Conservation (phyloP, 1,140 invertebrate species). For the Brachionus sp. region DNA sequence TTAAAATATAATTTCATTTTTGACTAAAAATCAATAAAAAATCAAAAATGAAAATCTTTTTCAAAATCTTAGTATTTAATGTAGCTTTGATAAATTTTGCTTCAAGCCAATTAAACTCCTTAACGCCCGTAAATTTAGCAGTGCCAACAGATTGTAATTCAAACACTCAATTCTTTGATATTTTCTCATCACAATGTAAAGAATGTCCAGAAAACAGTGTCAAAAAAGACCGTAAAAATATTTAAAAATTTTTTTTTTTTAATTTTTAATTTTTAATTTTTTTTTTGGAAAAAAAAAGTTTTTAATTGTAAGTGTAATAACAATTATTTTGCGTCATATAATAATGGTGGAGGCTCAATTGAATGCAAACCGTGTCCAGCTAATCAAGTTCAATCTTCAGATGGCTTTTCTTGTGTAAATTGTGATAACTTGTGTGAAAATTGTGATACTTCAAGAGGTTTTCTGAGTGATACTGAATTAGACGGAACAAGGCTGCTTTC, state of each 20-base stretch:
- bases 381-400: background rate
- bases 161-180: background rate
- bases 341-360: conserved; percentile 29
- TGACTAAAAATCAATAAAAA: background rate
- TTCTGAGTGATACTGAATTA: background rate
- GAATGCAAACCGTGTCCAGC: background rate
- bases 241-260: background rate
- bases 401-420: conserved; percentile 17
- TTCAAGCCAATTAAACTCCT: background rate
- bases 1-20: background rate
- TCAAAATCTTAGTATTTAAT: background rate
- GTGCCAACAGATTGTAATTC: background rate
- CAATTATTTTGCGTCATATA: background rate
- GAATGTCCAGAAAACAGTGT: background rate
- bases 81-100: background rate
- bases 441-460: background rate
- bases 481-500: background rate
- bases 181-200: background rate
- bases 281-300: too few relatives aligned
- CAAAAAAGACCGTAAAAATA: background rate
- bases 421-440: background rate
- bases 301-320: conserved; percentile 24
- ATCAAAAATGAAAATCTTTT: background rate
- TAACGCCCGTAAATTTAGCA: background rate
- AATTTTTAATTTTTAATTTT: background rate